Conservation (phyloP, 1,140 invertebrate genomes). For the Pissodes strobi region DNA sequence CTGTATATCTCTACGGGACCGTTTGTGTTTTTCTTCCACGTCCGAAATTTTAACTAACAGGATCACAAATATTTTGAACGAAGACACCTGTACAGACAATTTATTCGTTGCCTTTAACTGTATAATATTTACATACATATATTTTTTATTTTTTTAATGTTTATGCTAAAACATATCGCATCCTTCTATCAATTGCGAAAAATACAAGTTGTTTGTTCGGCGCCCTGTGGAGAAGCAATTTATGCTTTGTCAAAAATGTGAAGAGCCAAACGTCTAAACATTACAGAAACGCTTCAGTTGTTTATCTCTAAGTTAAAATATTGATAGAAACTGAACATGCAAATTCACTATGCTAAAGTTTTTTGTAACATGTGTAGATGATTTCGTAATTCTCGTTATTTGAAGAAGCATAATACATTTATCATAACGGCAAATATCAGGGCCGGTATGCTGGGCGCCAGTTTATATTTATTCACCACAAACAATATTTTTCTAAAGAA, state of each 20-base stretch:
- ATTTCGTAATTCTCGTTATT: too few relatives aligned
- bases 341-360: too few relatives aligned
- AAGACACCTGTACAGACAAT: too few relatives aligned
- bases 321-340: slow-evolving; percentile 13
- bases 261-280: slow-evolving; percentile 10
- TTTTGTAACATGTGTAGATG: too few relatives aligned
- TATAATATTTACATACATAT: slow-evolving; percentile 16
- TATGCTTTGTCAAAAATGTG: slow-evolving; percentile 22
- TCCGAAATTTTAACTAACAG: not conserved
- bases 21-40: slow-evolving; percentile 2
- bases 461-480: too few relatives aligned
- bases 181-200: slow-evolving; percentile 11
- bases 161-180: slow-evolving; percentile 15
- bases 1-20: slow-evolving; percentile 2
- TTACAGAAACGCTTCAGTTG: slow-evolving; percentile 3
- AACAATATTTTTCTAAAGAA: too few relatives aligned
- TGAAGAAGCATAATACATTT: too few relatives aligned
- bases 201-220: slow-evolving; percentile 8
- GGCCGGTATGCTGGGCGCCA: too few relatives aligned
- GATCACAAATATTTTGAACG: too few relatives aligned
- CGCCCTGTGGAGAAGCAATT: slow-evolving; percentile 7
- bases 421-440: too few relatives aligned
- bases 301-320: slow-evolving; percentile 14
- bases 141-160: slow-evolving; percentile 19
- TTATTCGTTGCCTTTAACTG: not conserved